These are phyloP conservation scores for Triplophysa siluroides DNA, from an alignment of 2,113 vertebrate species.

Conservation along the genomic window DNA sequence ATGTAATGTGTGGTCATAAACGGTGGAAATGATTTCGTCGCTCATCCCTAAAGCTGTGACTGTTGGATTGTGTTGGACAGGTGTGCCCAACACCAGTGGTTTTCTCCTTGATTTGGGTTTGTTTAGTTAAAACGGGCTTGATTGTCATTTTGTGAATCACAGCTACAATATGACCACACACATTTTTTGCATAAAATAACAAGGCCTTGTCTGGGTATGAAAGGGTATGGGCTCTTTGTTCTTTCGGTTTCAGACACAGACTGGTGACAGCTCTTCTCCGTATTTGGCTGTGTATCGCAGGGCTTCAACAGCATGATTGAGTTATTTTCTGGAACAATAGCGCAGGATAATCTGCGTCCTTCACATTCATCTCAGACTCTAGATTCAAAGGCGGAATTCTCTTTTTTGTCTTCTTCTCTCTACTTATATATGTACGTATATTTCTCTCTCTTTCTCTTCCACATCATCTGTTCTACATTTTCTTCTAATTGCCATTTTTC, in stretches of 20 bases:
- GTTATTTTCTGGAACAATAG: slow-evolving; percentile 87
- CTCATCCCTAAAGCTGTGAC: slow-evolving; percentile 24
- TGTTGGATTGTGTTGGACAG: neutral
- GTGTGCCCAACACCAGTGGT: neutral
- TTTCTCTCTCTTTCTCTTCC: slow-evolving; percentile 33
- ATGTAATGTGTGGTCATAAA: slow-evolving; percentile 36
- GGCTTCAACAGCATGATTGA: slow-evolving; percentile 77
- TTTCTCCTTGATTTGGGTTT: slow-evolving; percentile 16
- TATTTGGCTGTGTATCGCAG: slow-evolving; percentile 35
- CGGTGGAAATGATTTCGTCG: slow-evolving; percentile 28
- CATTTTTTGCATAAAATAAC: neutral
- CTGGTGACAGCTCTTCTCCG: slow-evolving; percentile 37
- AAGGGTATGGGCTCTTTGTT: neutral
- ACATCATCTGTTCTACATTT: slow-evolving; percentile 89
- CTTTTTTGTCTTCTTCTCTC: slow-evolving; percentile 67
- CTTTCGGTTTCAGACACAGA: neutral
- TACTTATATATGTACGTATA: slow-evolving; percentile 62
- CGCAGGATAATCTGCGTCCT: slow-evolving; percentile 86
- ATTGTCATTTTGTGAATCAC: slow-evolving; percentile 13
- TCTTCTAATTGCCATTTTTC: slow-evolving; percentile 86
- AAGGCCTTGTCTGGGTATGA: neutral
- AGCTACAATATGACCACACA: slow-evolving; percentile 13
- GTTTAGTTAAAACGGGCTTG: slow-evolving; percentile 13
- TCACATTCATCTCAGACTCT: slow-evolving; percentile 85
- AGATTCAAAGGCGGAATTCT: slow-evolving; percentile 79